Evolutionary conservation across 2,888 invertebrate species (phyloP).

Genomic region (Subacronicta megacephala): DNA sequence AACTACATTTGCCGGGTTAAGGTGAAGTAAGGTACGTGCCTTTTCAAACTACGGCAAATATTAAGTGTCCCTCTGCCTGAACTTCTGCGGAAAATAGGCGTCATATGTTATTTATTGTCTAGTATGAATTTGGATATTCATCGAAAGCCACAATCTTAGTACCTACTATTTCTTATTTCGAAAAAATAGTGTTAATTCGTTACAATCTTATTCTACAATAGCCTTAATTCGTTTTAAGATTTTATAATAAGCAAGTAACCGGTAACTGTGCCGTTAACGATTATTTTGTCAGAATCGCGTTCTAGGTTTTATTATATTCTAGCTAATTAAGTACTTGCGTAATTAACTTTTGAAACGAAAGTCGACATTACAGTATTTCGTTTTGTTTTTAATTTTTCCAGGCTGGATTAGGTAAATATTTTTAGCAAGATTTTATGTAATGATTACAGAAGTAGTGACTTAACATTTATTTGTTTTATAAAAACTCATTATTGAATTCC

Average conservation of each 20-base stretch:
- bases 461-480: conserved; percentile 8
- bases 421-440: conserved; percentile 14
- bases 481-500: not conserved
- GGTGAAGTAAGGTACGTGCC: no score
- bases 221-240: not conserved
- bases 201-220: not conserved
- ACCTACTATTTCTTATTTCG: no score
- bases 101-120: no score
- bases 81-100: no score
- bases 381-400: not conserved
- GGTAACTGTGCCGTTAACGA: not conserved
- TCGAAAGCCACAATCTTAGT: no score
- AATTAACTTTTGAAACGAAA: conserved; percentile 8
- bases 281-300: conserved; percentile 1
- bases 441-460: not conserved
- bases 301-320: conserved; percentile 2
- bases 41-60: no score
- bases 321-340: conserved; percentile 26
- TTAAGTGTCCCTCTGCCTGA: no score
- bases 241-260: not conserved
- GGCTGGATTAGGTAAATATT: not conserved
- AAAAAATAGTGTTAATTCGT: not conserved
- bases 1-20: no score
- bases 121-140: no score
- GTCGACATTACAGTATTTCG: not conserved